These are phyloP conservation scores for Acridotheres tristis DNA, from an alignment of 2,797 vertebrate genomes.

Conservation along the genomic window DNA sequence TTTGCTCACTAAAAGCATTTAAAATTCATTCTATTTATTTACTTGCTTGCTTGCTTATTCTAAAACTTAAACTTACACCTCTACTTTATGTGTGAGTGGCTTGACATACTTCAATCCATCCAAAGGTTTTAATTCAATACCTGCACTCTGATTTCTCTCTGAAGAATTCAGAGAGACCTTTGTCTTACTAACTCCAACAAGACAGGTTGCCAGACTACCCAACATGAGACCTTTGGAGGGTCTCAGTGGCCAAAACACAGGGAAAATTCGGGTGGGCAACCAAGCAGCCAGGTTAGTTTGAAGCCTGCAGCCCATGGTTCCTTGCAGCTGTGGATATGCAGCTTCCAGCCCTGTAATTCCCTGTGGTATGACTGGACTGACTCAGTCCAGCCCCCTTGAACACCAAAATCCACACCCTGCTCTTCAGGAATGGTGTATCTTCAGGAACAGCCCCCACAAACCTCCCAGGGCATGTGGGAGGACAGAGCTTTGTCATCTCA, in stretches of 20 bases:
- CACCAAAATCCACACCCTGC: not conserved
- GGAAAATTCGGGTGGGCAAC: not conserved
- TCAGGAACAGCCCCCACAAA: not conserved
- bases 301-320: not conserved
- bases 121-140: no score
- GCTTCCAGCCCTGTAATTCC: not conserved
- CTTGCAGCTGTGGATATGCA: not conserved
- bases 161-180: no score
- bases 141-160: no score
- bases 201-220: not conserved
- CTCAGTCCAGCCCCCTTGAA: not conserved
- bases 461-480: not conserved
- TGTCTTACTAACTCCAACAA: no score
- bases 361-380: not conserved
- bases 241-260: not conserved
- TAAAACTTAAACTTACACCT: no score
- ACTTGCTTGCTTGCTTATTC: no score
- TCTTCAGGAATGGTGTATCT: not conserved
- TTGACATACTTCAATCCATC: no score
- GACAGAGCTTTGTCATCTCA: not conserved
- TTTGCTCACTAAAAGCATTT: no score
- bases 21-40: no score
- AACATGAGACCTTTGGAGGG: not conserved
- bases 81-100: no score
- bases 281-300: rapidly evolving